These are phyloP conservation scores for Euzophera pinguis DNA, from an alignment of 2,888 invertebrate species.

Conservation along the genomic window DNA sequence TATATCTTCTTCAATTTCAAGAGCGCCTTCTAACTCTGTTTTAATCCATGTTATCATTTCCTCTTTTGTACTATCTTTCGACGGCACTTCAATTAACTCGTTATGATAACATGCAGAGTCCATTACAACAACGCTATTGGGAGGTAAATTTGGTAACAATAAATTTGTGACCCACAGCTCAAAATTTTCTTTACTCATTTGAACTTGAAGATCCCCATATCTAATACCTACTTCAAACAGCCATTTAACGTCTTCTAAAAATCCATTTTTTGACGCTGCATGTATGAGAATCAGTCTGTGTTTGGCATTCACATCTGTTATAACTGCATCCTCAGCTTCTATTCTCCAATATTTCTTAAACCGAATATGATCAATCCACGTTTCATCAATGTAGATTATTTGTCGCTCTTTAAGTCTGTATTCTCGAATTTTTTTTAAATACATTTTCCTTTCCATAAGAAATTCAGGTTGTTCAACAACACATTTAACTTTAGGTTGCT, in stretches of 20 bases:
- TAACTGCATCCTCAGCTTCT: not conserved
- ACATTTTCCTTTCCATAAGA: not conserved
- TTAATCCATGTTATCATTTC: not conserved
- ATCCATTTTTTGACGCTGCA: not conserved
- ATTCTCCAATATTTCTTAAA: slow-evolving; percentile 1
- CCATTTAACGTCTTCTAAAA: not conserved
- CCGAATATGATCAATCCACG: not conserved
- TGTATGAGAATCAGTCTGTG: not conserved
- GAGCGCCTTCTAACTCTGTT: not conserved
- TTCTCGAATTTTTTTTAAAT: not conserved
- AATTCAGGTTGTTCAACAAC: not conserved
- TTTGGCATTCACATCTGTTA: not conserved
- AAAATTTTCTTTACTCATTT: not conserved
- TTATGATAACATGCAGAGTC: not conserved
- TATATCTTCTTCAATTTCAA: not conserved
- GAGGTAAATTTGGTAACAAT: not conserved
- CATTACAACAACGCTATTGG: not conserved
- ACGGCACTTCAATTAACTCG: not conserved
- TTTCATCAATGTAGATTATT: not conserved
- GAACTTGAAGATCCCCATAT: not conserved
- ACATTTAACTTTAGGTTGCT: too few relatives aligned
- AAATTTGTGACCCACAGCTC: not conserved
- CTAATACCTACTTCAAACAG: not conserved
- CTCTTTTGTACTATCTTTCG: not conserved
- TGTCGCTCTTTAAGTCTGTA: not conserved